Conservation (phyloP, 2,113 vertebrate genomes). For the Menidia beryllina region DNA sequence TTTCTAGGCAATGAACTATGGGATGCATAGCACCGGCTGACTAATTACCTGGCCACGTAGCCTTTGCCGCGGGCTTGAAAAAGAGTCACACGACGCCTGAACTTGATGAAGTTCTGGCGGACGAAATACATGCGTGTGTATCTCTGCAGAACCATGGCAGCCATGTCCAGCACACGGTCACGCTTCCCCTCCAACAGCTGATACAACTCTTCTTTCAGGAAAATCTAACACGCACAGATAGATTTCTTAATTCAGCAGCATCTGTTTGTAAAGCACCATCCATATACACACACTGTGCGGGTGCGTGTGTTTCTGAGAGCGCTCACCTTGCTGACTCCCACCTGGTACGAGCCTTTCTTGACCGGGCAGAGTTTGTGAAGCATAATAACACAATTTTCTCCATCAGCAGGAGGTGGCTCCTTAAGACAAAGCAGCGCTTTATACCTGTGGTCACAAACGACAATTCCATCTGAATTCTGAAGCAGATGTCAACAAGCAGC, state of each 20-base stretch:
- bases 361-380: slow-evolving; percentile 88
- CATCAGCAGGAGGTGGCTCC: slow-evolving; percentile 83
- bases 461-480: background rate
- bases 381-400: slow-evolving; percentile 88
- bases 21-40: background rate
- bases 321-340: slow-evolving; percentile 92
- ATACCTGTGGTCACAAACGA: slow-evolving; percentile 83
- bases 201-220: slow-evolving; percentile 93
- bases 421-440: slow-evolving; percentile 89
- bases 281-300: background rate
- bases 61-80: slow-evolving; percentile 87
- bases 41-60: slow-evolving; percentile 86
- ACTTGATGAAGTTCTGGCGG: slow-evolving; percentile 83
- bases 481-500: background rate
- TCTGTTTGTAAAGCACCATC: background rate
- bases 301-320: background rate
- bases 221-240: slow-evolving; percentile 82
- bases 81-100: slow-evolving; percentile 80
- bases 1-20: too few species aligned
- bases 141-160: slow-evolving; percentile 89
- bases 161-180: slow-evolving; percentile 86
- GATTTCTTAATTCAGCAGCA: background rate
- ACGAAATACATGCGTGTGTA: slow-evolving; percentile 85
- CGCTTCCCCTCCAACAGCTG: slow-evolving; percentile 93
- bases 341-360: slow-evolving; percentile 84